Percentiles rank a stretch among this genome's conserved stretches.
phyloP scores from a whole-genome alignment of 1,140 invertebrate species.

The Diorhabda carinulata region DNA sequence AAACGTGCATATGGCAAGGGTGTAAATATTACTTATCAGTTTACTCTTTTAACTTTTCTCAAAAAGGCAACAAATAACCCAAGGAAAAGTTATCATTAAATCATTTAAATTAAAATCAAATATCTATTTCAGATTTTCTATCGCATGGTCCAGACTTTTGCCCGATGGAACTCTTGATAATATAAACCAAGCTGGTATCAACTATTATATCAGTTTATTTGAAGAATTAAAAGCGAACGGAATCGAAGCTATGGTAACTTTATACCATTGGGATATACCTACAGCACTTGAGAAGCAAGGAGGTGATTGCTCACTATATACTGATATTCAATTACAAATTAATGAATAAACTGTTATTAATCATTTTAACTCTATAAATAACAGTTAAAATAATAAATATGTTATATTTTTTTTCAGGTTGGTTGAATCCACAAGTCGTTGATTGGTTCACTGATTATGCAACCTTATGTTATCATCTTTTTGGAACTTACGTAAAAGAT shows the following conservation, averaged over 20 bases:
- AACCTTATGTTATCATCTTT: conserved; percentile 21
- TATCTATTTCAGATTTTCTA: conserved; percentile 14
- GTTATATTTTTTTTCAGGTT: conserved; percentile 25
- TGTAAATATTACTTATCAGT: too few relatives aligned
- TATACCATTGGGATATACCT: conserved; percentile 45
- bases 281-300: conserved; percentile 36
- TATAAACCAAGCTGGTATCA: not conserved
- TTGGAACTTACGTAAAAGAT: conserved; percentile 21
- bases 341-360: too few relatives aligned
- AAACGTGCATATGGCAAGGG: too few relatives aligned
- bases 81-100: too few relatives aligned
- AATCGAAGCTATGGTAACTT: conserved; percentile 48
- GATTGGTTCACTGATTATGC: conserved; percentile 43
- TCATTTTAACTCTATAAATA: too few relatives aligned
- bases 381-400: too few relatives aligned
- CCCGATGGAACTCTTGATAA: not conserved
- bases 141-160: conserved; percentile 14
- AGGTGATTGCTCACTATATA: conserved; percentile 33
- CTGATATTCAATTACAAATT: too few relatives aligned
- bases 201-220: conserved; percentile 6
- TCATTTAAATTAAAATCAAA: too few relatives aligned
- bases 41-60: too few relatives aligned
- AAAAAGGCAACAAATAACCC: too few relatives aligned
- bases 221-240: conserved; percentile 6
- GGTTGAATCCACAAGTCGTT: conserved; percentile 34